These are phyloP conservation scores for Luperina nickerlii DNA, from an alignment of 2,888 invertebrate species.

Conservation along the genomic window DNA sequence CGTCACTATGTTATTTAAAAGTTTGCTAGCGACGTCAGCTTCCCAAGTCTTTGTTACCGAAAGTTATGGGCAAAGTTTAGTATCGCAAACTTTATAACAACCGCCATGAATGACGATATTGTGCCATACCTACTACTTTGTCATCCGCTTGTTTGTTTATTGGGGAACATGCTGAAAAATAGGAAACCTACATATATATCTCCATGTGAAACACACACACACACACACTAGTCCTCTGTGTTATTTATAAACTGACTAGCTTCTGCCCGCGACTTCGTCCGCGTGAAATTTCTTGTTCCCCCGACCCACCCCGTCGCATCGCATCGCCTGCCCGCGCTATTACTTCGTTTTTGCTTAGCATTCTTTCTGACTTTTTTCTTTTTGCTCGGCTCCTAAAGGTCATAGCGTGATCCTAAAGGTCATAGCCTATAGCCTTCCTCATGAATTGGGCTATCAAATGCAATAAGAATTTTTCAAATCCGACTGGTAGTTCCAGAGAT, in stretches of 20 bases:
- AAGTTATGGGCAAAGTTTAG: slow-evolving; percentile 43
- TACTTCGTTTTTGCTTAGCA: too few relatives aligned
- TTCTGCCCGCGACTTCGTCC: too few relatives aligned
- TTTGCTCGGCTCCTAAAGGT: too few relatives aligned
- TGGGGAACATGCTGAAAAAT: slow-evolving; percentile 8
- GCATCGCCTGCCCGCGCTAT: too few relatives aligned
- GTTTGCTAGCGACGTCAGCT: slow-evolving; percentile 35
- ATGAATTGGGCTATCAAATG: too few relatives aligned
- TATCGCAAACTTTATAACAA: slow-evolving; percentile 49
- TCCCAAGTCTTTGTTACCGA: slow-evolving; percentile 37
- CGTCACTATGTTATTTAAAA: slow-evolving; percentile 44
- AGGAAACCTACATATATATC: neutral
- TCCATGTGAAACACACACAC: neutral
- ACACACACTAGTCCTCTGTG: neutral
- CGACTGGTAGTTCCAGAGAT: too few relatives aligned
- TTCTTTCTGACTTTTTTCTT: too few relatives aligned
- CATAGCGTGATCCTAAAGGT: too few relatives aligned
- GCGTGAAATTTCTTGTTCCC: too few relatives aligned
- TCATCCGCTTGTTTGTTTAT: slow-evolving; percentile 3
- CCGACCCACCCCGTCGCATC: too few relatives aligned
- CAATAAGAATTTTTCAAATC: too few relatives aligned
- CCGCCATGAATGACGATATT: slow-evolving; percentile 30
- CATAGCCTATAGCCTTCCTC: too few relatives aligned
- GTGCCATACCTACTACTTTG: slow-evolving; percentile 2
- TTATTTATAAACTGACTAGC: neutral